Conservation (phyloP, 1,140 invertebrate species). For the Drosophila dunni region DNA sequence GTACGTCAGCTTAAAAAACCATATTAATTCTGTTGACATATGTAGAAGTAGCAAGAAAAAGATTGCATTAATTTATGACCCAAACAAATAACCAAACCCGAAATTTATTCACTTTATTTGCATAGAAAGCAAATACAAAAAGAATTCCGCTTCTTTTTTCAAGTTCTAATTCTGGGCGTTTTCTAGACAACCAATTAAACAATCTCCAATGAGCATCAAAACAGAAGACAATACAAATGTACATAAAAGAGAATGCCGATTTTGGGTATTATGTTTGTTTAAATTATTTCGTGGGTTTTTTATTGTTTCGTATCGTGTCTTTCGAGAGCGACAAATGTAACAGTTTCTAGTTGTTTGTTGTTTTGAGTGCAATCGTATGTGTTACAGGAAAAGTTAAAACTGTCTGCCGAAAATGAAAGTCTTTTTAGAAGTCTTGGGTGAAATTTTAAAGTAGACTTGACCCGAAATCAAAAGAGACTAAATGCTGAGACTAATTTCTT, state of each 20-base stretch:
- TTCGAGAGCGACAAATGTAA: slow-evolving; percentile 21
- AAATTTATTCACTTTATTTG: slow-evolving; percentile 39
- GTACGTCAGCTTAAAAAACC: slow-evolving; percentile 14
- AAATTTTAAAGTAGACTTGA: slow-evolving; percentile 27
- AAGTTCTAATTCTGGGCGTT: slow-evolving; percentile 29
- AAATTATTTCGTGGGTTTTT: slow-evolving; percentile 1
- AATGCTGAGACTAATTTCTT: slow-evolving; percentile 24
- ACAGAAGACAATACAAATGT: background rate
- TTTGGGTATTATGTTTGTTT: slow-evolving; percentile 14
- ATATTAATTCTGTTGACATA: slow-evolving; percentile 30
- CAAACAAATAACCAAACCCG: slow-evolving; percentile 1
- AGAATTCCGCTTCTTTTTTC: slow-evolving; percentile 3
- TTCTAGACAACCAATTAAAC: slow-evolving; percentile 8
- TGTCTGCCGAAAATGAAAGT: slow-evolving; percentile 38
- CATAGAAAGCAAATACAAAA: slow-evolving; percentile 42
- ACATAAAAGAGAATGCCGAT: slow-evolving; percentile 41
- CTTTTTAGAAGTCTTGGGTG: slow-evolving; percentile 22
- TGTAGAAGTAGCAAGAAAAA: slow-evolving; percentile 20
- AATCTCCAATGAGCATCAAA: slow-evolving; percentile 7
- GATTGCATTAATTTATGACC: slow-evolving; percentile 17
- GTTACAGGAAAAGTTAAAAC: slow-evolving; percentile 10
- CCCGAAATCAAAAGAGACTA: slow-evolving; percentile 10
- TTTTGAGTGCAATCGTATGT: slow-evolving; percentile 33
- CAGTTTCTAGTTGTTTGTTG: slow-evolving; percentile 8
- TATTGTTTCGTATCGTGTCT: slow-evolving; percentile 1